Percentiles rank a stretch among this genome's conserved stretches.
These are phyloP conservation scores for Danio rerio DNA, from an alignment of 2,113 vertebrate genomes.

Conservation along the genomic window GRCz12tu NC_133195.1:30418501-30419000, in stretches of 20 bases:
- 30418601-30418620: background rate
- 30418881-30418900: too few species aligned
- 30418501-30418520: conserved; percentile 22
- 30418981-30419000: too few species aligned
- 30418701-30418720: conserved; percentile 12
- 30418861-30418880: background rate
- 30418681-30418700: background rate
- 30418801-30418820: background rate
- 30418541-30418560: background rate
- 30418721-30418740: conserved; percentile 15
- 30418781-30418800: background rate
- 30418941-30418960: too few species aligned
- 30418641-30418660: background rate
- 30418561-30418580: background rate
- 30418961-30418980: too few species aligned
- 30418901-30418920: too few species aligned
- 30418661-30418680: background rate
- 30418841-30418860: background rate
- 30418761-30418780: background rate
- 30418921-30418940: too few species aligned
- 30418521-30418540: conserved; percentile 10
- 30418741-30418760: background rate
- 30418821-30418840: background rate
- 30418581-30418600: conserved; percentile 10
- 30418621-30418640: background rate